Percentiles rank a stretch among this genome's conserved stretches.
Evolutionary conservation across 2,797 vertebrate species (phyloP).

Genomic region (Anolis apletophallus): DNA sequence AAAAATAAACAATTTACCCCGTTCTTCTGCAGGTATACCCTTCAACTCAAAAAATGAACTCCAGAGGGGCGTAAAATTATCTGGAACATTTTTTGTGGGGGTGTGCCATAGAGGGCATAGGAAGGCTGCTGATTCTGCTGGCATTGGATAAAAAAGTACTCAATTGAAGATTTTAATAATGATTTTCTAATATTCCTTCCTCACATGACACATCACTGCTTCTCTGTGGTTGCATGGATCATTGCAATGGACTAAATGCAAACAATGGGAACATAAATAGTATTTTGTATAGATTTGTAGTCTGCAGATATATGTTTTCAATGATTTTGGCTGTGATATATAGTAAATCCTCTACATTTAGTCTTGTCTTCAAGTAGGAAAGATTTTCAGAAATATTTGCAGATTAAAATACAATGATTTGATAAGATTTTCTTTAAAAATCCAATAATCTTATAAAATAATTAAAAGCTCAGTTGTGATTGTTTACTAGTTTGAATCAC

Average conservation of each 20-base stretch:
- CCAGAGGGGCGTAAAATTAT: too few relatives aligned
- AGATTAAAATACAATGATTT: conserved; percentile 65
- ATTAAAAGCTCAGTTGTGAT: conserved; percentile 67
- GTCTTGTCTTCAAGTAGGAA: conserved; percentile 54
- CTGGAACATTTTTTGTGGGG: too few relatives aligned
- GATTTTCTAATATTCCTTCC: not conserved
- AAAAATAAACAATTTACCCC: too few relatives aligned
- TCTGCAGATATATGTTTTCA: conserved; percentile 22
- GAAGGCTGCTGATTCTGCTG: too few relatives aligned
- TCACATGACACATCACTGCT: not conserved
- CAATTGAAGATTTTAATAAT: too few relatives aligned
- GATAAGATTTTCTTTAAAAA: conserved; percentile 45
- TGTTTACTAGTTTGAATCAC: conserved; percentile 70
- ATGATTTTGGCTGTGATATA: not conserved
- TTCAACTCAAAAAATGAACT: too few relatives aligned
- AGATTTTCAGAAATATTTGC: conserved; percentile 50
- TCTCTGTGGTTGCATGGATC: not conserved
- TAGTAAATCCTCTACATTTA: conserved; percentile 53
- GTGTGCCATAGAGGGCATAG: too few relatives aligned
- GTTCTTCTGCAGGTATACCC: too few relatives aligned
- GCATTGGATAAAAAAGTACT: too few relatives aligned
- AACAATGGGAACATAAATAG: too few relatives aligned
- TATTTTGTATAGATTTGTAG: conserved; percentile 37
- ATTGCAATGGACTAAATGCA: not conserved
- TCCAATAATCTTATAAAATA: conserved; percentile 62